Evolutionary conservation across 2,888 invertebrate species (phyloP), one percentile per base, ranked within the genome.

Genomic region (Oxycera nigricornis): DNA sequence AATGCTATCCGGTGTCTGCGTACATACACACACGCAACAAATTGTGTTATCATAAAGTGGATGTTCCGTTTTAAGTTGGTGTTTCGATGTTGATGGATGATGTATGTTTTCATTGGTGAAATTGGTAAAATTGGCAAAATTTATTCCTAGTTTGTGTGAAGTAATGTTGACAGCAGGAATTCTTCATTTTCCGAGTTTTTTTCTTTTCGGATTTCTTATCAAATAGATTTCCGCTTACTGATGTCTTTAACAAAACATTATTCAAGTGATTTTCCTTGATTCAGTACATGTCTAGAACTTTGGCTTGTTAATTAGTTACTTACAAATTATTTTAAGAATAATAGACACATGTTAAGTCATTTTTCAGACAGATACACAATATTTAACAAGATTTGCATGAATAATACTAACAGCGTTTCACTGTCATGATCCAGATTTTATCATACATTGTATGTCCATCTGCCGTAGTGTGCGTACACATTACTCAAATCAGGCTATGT

Each of bases 141-240:
- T 26, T 59, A 17, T 28, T 59, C 4, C 4, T 59, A 65, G 65
- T 65, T 39, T 41, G 11, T 65, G 39, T 65, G 30, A 65, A 65
- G 65, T 65, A 65, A n/a, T 65, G 39, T 41, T 22, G 17, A 65
- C 41, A 39, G 65, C 65, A 65, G 65, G 65, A 65, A 65, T 65
- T 65, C 31, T 65, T 65, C 20, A n/a, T 39, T 65, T n/a, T 65
- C 11, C 11, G 11, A 39, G n/a, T 3, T 41, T 62, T 35, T 65
- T 39, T 11, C 0, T 55, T 20, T 55, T 14, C 11, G 14, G 11
- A 46, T 46, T 46, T 46, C 2, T 46, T 17, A 2, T 7, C 3
- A 17, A 46, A 2, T 46, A 7, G 14, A 46, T 46, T 46, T 46
- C 14, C 46, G 46, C 46, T 46, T 46, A n/a, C 3, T 46, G 46